These are phyloP conservation scores for Linnaemya tessellans DNA, from an alignment of 2,888 invertebrate species.

Conservation along the genomic window DNA sequence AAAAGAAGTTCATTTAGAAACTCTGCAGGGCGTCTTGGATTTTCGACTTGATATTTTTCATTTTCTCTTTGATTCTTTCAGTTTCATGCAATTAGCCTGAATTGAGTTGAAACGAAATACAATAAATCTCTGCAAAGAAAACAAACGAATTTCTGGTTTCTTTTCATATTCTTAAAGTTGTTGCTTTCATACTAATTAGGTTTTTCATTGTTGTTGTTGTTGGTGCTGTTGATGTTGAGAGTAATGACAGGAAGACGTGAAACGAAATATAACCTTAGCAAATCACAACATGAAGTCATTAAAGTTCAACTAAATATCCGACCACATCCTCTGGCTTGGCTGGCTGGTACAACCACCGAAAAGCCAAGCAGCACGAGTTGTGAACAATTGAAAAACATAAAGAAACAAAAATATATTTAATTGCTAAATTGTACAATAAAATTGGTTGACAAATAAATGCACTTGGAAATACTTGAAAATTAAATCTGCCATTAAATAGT, in stretches of 20 bases:
- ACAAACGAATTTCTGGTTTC: conserved; percentile 18
- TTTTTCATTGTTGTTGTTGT: conserved; percentile 6
- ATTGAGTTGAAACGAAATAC: conserved; percentile 24
- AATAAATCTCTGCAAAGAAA: conserved; percentile 24
- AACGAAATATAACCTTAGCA: conserved; percentile 52
- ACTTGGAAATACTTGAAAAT: conserved; percentile 11
- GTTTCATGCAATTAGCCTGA: conserved; percentile 36
- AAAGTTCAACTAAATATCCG: conserved; percentile 12
- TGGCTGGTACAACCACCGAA: background rate
- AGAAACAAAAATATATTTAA: conserved; percentile 16
- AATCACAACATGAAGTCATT: conserved; percentile 60
- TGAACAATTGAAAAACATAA: background rate
- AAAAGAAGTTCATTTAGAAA: background rate
- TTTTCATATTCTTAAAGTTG: conserved; percentile 4
- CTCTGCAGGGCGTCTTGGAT: background rate
- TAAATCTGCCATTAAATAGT: conserved; percentile 9
- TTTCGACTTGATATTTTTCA: background rate
- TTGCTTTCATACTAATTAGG: conserved; percentile 42
- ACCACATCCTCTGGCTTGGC: background rate
- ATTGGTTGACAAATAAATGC: conserved; percentile 50
- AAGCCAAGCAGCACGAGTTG: background rate
- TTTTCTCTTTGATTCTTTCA: background rate
- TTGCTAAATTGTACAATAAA: conserved; percentile 32
- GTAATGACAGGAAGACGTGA: conserved; percentile 57
- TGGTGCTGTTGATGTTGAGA: conserved; percentile 8